Conservation (phyloP, 2,113 vertebrate genomes). For the Bubo bubo region DNA sequence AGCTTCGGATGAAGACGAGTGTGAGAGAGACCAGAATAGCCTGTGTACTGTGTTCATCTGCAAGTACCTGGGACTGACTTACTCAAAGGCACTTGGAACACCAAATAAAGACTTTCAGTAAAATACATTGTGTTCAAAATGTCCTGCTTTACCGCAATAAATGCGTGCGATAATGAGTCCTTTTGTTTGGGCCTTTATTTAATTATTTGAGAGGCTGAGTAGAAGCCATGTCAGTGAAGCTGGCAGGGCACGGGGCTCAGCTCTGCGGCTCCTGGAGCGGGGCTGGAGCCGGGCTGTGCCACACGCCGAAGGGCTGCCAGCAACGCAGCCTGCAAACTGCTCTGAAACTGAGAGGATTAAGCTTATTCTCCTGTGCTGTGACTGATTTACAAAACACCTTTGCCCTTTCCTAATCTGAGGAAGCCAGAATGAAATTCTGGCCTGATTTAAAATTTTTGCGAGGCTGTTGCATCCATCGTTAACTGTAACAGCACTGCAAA, state of each 20-base stretch:
- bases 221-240: accelerated
- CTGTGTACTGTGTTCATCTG: neutral
- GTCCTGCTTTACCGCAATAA: constrained; percentile 8
- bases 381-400: neutral
- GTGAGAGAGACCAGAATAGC: neutral
- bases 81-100: neutral
- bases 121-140: neutral
- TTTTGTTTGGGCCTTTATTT: neutral
- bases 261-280: neutral
- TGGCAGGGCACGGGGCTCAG: neutral
- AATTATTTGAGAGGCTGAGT: neutral
- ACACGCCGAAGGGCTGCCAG: neutral
- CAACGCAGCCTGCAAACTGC: neutral
- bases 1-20: accelerated
- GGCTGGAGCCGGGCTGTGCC: neutral
- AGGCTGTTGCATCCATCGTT: neutral
- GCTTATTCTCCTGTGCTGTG: neutral
- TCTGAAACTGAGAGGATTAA: neutral
- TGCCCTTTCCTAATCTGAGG: neutral
- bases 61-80: neutral
- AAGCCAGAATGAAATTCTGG: neutral
- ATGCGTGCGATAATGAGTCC: neutral
- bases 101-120: neutral
- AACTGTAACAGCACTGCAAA: neutral
- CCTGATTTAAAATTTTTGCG: neutral